phyloP scores from a whole-genome alignment of 2,888 invertebrate genomes.

The Gari tellinella region DNA sequence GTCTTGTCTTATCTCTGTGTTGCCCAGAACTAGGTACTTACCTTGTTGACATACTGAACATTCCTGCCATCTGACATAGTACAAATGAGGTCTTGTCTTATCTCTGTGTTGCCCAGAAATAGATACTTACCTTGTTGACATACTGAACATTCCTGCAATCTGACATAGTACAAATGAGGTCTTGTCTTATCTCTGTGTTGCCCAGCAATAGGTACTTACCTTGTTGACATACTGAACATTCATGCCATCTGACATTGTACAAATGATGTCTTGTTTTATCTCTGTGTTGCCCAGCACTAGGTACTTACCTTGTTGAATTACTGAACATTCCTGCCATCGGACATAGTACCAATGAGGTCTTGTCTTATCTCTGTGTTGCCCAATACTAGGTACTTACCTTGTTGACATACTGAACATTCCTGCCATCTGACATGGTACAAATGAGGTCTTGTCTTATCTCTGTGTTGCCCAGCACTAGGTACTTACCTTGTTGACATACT shows the following conservation, averaged over 20 bases:
- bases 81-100: conserved; percentile 76
- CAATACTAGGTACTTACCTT: conserved; percentile 79
- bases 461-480: conserved; percentile 76
- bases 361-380: no score
- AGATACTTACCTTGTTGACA: no score
- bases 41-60: conserved; percentile 82
- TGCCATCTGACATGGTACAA: conserved; percentile 75
- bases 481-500: no score
- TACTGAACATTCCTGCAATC: no score
- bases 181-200: no score
- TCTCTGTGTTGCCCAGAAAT: conserved; percentile 76
- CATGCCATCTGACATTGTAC: conserved; percentile 76
- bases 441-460: conserved; percentile 79
- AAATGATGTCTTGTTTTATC: conserved; percentile 76
- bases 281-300: conserved; percentile 78
- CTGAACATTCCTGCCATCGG: no score
- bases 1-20: no score
- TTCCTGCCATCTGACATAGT: conserved; percentile 79
- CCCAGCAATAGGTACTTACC: no score
- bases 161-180: no score
- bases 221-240: conserved; percentile 82
- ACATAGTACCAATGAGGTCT: no score
- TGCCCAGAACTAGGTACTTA: no score
- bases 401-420: conserved; percentile 81
- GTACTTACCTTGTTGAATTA: no score